phyloP scores from a whole-genome alignment of 2,113 vertebrate species.

The Cheilinus undulatus region DNA sequence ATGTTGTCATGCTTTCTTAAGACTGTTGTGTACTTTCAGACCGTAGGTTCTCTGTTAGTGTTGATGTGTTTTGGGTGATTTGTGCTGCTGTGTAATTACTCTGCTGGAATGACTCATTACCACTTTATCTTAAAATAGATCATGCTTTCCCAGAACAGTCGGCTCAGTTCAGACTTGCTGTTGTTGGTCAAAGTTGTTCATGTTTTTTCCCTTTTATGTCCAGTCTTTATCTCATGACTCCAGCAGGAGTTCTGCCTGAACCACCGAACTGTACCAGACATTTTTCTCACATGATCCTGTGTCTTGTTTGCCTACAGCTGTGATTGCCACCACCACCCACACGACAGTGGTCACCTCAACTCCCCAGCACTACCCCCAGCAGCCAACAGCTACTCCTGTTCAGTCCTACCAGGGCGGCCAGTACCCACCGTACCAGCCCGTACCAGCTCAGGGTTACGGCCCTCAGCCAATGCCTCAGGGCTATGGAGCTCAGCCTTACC shows the following conservation, averaged over 20 bases:
- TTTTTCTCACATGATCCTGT: conserved; percentile 12
- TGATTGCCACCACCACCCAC: conserved; percentile 84
- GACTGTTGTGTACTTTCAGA: not conserved
- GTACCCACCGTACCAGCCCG: conserved; percentile 88
- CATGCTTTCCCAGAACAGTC: not conserved
- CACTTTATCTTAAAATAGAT: not conserved
- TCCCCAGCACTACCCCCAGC: conserved; percentile 82
- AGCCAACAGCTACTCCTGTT: conserved; percentile 56
- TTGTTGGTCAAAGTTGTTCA: no score
- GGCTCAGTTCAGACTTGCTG: not conserved
- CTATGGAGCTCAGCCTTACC: conserved; percentile 82
- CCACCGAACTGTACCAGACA: not conserved
- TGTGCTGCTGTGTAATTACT: no score
- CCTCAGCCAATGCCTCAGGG: conserved; percentile 68
- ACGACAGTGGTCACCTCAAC: conserved; percentile 86
- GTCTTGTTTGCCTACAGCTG: conserved; percentile 78
- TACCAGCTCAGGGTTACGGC: conserved; percentile 83
- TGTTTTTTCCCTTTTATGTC: no score
- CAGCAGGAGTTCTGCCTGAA: not conserved
- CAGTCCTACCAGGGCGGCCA: conserved; percentile 80
- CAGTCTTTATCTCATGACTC: no score
- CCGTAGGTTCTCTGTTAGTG: not conserved
- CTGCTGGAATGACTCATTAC: no score
- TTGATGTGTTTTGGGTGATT: no score
- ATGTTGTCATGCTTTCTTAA: not conserved